phyloP scores from a whole-genome alignment of 2,888 invertebrate genomes.

The Caenorhabditis sp. region DNA sequence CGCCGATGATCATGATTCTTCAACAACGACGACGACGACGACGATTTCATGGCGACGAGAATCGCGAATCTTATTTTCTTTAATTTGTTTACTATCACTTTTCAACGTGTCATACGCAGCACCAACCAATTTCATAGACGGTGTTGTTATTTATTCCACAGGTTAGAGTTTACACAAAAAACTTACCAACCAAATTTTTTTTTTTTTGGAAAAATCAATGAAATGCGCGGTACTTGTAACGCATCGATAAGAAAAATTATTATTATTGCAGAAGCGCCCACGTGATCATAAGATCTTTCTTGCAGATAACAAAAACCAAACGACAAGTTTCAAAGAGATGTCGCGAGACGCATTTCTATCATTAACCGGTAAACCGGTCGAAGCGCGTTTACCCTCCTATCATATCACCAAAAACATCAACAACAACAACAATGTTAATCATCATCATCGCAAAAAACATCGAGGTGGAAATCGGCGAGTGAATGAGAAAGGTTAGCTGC shows the following conservation, averaged over 20 bases:
- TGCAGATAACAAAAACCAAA: not conserved
- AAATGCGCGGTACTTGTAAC: not conserved
- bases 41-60: conserved; percentile 8
- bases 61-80: conserved; percentile 4
- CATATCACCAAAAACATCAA: conserved; percentile 6
- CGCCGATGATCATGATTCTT: conserved; percentile 14
- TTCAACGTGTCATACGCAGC: conserved; percentile 16
- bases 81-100: conserved; percentile 15
- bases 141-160: conserved; percentile 38
- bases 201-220: too few species aligned
- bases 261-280: too few species aligned
- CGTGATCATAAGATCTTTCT: too few species aligned
- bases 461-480: conserved; percentile 4
- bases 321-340: conserved; percentile 25
- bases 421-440: conserved; percentile 16
- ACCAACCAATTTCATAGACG: conserved; percentile 36
- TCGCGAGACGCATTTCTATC: conserved; percentile 37
- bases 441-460: conserved; percentile 33
- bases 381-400: conserved; percentile 30
- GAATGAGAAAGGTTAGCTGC: conserved; percentile 10
- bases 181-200: too few species aligned
- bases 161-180: too few species aligned
- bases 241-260: too few species aligned
- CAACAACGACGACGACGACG: conserved; percentile 28
- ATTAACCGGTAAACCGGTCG: conserved; percentile 27